Percentiles rank a stretch among this genome's conserved stretches.
Conservation (phyloP, 1,140 invertebrate species). For the Zaprionus ghesquierei region DNA sequence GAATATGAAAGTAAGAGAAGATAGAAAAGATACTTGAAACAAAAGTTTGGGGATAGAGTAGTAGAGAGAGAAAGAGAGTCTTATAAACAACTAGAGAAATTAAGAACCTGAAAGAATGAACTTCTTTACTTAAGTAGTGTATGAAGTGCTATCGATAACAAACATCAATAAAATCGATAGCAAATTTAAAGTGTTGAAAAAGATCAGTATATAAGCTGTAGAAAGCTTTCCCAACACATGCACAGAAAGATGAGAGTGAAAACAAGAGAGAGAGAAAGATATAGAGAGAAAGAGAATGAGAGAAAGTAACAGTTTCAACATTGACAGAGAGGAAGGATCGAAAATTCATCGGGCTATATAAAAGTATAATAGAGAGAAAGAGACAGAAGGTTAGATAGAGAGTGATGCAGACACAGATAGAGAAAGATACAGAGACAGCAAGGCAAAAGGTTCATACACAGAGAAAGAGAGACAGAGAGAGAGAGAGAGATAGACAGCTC, state of each 20-base stretch:
- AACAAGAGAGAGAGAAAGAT: constrained; percentile 7
- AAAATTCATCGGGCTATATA: too few species aligned
- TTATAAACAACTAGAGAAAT: too few species aligned
- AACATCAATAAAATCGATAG: too few species aligned
- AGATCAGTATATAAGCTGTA: not conserved
- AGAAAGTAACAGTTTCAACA: not conserved
- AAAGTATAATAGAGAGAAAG: not conserved
- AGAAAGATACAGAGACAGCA: constrained; percentile 11
- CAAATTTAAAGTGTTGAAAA: not conserved
- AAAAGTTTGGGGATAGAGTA: too few species aligned
- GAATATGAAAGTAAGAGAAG: too few species aligned
- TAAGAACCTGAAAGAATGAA: too few species aligned
- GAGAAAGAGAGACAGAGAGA: constrained; percentile 11
- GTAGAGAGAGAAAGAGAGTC: too few species aligned
- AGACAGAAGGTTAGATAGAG: not conserved
- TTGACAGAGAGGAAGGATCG: not conserved
- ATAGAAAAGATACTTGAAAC: too few species aligned
- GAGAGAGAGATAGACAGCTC: constrained; percentile 24
- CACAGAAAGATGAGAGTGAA: constrained; percentile 2
- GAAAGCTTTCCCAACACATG: not conserved
- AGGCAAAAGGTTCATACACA: too few species aligned
- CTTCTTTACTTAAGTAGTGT: too few species aligned
- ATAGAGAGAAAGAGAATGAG: constrained; percentile 13
- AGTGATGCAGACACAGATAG: not conserved
- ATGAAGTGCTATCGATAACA: too few species aligned